Conservation (phyloP, 2,113 vertebrate genomes). For the Ochotona princeps region DNA sequence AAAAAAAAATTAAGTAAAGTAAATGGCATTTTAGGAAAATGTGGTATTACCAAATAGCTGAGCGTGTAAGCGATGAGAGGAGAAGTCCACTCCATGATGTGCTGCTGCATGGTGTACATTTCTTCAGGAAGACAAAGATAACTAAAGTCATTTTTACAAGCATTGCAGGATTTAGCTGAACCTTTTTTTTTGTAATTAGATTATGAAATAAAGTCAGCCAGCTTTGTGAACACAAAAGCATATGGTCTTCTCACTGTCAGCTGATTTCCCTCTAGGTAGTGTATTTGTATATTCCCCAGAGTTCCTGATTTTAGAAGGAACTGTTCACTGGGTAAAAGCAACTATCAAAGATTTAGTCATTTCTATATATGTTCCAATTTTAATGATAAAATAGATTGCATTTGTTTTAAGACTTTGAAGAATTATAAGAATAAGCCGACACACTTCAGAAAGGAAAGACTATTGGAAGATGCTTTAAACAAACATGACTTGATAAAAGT, state of each 20-base stretch:
- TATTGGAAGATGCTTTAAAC: neutral
- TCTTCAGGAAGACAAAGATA: slow-evolving; percentile 22
- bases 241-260: slow-evolving; percentile 29
- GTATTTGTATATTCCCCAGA: neutral
- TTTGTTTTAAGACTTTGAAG: neutral
- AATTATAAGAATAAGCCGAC: neutral
- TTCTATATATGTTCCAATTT: neutral
- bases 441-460: neutral
- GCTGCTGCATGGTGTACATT: too few species aligned
- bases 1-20: neutral
- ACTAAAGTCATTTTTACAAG: slow-evolving; percentile 62
- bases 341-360: neutral
- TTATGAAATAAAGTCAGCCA: slow-evolving; percentile 58
- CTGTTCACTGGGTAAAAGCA: neutral
- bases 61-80: neutral
- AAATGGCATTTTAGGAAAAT: slow-evolving; percentile 33
- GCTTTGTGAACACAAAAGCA: slow-evolving; percentile 45
- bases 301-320: neutral
- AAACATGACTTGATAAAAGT: neutral
- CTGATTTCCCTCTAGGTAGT: neutral
- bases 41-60: neutral
- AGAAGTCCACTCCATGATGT: neutral
- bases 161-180: slow-evolving; percentile 48
- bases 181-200: slow-evolving; percentile 54
- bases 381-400: neutral